These are phyloP conservation scores for Thera obeliscata DNA, from an alignment of 2,888 invertebrate genomes.

Conservation along the genomic window DNA sequence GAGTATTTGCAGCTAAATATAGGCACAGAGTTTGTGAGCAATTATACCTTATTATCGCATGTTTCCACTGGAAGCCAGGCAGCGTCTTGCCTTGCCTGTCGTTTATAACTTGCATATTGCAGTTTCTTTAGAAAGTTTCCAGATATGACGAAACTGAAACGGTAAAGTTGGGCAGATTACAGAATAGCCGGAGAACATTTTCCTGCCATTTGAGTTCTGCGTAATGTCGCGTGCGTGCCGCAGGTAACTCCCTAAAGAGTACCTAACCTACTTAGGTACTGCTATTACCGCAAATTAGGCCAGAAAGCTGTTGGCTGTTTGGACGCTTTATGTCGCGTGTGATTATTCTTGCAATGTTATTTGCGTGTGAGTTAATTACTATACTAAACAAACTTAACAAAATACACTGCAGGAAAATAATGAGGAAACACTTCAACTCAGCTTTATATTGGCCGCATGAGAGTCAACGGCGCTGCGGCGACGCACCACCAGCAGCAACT, in stretches of 20 bases:
- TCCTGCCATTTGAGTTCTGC: constrained; percentile 63
- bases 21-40: constrained; percentile 78
- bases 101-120: constrained; percentile 65
- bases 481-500: constrained; percentile 9
- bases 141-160: constrained; percentile 79
- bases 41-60: constrained; percentile 83
- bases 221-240: constrained; percentile 77
- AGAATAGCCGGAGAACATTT: constrained; percentile 67
- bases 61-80: constrained; percentile 78
- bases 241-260: constrained; percentile 60
- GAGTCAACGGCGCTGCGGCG: not conserved
- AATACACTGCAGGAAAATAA: constrained; percentile 31
- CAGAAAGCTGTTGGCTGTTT: constrained; percentile 59
- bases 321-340: constrained; percentile 45
- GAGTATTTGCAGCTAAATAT: constrained; percentile 82
- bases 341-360: constrained; percentile 43
- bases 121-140: constrained; percentile 82
- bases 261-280: constrained; percentile 45
- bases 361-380: constrained; percentile 38
- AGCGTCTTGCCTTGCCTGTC: constrained; percentile 65
- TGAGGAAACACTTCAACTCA: constrained; percentile 32
- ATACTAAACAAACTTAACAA: constrained; percentile 20
- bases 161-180: constrained; percentile 68
- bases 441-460: constrained; percentile 4
- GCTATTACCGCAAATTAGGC: constrained; percentile 61